phyloP scores from a whole-genome alignment of 2,113 vertebrate species.

The Pterocles gutturalis region DNA sequence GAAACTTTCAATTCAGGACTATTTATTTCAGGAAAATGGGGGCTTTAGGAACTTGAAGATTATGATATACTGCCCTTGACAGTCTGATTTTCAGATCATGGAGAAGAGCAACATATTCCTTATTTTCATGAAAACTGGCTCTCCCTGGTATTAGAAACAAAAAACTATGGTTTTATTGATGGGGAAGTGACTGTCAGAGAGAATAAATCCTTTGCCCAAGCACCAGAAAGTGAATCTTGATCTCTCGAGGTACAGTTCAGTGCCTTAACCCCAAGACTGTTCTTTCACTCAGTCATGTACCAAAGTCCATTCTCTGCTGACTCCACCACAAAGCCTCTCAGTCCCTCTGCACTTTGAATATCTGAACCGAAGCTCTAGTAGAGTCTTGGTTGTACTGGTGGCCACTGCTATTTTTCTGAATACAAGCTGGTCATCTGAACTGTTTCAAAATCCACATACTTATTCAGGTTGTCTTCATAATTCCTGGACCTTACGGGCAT shows the following conservation, averaged over 20 bases:
- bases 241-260: not conserved
- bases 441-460: not conserved
- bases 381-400: not conserved
- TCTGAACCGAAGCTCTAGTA: not conserved
- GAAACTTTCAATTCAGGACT: not conserved
- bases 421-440: not conserved
- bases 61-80: not conserved
- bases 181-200: not conserved
- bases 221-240: not conserved
- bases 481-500: not conserved
- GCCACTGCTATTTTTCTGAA: not conserved
- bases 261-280: not conserved
- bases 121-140: not conserved
- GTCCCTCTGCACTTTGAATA: not conserved
- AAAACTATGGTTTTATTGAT: not conserved
- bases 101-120: not conserved
- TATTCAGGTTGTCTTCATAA: not conserved
- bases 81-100: not conserved
- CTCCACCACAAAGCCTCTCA: not conserved
- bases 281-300: not conserved
- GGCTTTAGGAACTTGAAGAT: not conserved
- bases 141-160: not conserved
- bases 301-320: not conserved
- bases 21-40: not conserved
- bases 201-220: not conserved